phyloP scores from a whole-genome alignment of 2,888 invertebrate genomes.

The Unio delphinus region DNA sequence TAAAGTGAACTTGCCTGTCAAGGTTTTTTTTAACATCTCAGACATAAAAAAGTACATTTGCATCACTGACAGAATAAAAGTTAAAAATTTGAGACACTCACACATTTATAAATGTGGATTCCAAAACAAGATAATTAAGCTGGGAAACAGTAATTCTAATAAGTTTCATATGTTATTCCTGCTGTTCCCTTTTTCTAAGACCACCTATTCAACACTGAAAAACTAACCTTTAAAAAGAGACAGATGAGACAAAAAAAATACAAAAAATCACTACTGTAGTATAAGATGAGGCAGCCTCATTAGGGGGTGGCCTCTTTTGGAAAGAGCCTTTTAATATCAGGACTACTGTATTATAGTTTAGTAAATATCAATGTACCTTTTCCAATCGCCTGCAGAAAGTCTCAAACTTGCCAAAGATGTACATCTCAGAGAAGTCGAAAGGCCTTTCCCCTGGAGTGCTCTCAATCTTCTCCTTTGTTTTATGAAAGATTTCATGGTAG shows the following conservation, averaged over 20 bases:
- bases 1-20: too few species aligned
- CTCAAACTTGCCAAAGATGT: constrained; percentile 71
- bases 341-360: background rate
- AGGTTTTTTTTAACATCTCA: too few species aligned
- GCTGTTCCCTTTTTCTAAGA: background rate
- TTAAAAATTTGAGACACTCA: too few species aligned
- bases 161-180: background rate
- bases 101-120: too few species aligned
- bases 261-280: background rate
- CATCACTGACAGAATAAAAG: too few species aligned
- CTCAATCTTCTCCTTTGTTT: constrained; percentile 71
- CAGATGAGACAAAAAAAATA: background rate
- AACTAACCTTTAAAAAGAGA: background rate
- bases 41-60: too few species aligned
- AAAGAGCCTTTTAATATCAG: background rate
- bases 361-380: constrained; percentile 45
- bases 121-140: background rate
- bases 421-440: constrained; percentile 71
- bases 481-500: constrained; percentile 77
- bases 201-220: constrained; percentile 2
- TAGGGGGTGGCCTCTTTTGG: background rate
- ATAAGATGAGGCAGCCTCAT: background rate
- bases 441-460: constrained; percentile 59
- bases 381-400: constrained; percentile 66
- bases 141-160: background rate